These are phyloP conservation scores for Anseranas semipalmata DNA, from an alignment of 2,113 vertebrate genomes.

Conservation along the genomic window DNA sequence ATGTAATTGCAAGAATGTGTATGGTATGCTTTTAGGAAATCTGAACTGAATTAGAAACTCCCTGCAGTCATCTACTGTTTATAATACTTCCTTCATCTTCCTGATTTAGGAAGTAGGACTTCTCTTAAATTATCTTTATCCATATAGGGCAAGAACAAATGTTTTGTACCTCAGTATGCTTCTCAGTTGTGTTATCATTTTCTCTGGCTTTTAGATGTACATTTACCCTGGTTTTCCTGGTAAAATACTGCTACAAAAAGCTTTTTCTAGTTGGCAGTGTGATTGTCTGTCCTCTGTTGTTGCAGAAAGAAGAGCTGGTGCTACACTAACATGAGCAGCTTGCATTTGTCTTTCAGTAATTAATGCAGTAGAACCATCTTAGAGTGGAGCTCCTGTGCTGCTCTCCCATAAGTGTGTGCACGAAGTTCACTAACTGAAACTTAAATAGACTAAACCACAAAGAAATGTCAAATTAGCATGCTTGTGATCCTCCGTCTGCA, in stretches of 20 bases:
- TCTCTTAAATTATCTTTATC: background rate
- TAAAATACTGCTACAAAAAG: background rate
- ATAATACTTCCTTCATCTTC: background rate
- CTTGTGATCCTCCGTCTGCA: background rate
- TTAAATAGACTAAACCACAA: background rate
- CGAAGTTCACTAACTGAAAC: background rate
- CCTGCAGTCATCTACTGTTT: background rate
- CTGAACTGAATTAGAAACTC: background rate
- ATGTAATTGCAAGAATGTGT: background rate
- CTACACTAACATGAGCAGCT: background rate
- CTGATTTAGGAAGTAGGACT: background rate
- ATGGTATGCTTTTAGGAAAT: background rate
- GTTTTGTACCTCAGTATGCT: background rate
- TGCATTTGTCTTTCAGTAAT: background rate
- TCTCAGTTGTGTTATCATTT: background rate
- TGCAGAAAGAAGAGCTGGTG: background rate
- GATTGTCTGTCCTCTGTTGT: background rate
- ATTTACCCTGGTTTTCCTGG: background rate
- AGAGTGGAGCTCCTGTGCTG: background rate
- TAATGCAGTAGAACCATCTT: background rate
- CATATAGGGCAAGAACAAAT: background rate
- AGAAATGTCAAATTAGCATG: rapidly evolving
- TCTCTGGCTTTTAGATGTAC: background rate
- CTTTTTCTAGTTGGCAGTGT: background rate
- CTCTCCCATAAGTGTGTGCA: background rate